Percentiles rank a stretch among this genome's conserved stretches.
phyloP scores from a whole-genome alignment of 2,888 invertebrate species.

The Alcis repandata region DNA sequence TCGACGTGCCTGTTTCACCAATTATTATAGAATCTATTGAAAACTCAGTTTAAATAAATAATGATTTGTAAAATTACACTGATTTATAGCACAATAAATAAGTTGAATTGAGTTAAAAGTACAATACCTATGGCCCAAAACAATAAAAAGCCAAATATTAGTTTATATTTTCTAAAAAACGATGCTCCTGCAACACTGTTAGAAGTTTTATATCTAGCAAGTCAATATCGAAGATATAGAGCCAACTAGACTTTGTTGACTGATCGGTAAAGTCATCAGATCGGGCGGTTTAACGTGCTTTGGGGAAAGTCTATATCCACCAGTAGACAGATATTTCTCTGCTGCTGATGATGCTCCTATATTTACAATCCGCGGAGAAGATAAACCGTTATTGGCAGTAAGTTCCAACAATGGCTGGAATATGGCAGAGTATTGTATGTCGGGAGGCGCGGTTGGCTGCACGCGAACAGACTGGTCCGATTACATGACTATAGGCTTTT shows the following conservation, averaged over 20 bases:
- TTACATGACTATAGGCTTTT: slow-evolving; percentile 31
- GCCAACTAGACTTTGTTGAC: too few relatives aligned
- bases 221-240: too few relatives aligned
- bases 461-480: slow-evolving; percentile 21
- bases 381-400: slow-evolving; percentile 11
- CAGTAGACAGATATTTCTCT: too few relatives aligned
- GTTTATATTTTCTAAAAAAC: too few relatives aligned
- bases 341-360: background rate
- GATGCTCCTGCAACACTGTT: too few relatives aligned
- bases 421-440: slow-evolving; percentile 18
- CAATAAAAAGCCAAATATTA: too few relatives aligned
- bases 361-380: background rate
- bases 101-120: background rate
- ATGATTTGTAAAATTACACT: background rate
- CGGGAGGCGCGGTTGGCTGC: slow-evolving; percentile 31
- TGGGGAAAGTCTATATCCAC: too few relatives aligned
- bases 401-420: slow-evolving; percentile 1
- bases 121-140: background rate
- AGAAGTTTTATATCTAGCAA: too few relatives aligned
- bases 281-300: too few relatives aligned
- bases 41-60: background rate
- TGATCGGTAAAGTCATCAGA: too few relatives aligned
- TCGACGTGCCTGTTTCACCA: slow-evolving; percentile 7
- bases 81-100: background rate
- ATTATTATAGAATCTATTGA: background rate